Base-by-base conservation (phyloP, 2,888 invertebrate genomes). In the Lomographa bimaculata region DNA sequence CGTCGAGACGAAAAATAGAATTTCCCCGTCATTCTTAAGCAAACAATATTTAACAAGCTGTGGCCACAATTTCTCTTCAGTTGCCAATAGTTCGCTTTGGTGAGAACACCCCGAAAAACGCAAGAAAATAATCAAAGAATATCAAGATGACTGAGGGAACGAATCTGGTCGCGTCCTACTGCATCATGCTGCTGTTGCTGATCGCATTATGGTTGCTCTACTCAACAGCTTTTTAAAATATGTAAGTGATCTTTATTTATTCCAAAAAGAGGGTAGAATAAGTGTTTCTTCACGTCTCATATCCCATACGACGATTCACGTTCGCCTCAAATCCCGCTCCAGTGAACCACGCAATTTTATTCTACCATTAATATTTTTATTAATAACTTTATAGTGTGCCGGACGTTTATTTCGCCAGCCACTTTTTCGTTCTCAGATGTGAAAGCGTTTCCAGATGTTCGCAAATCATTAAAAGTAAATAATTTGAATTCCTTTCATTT, bases 151-250 rank as follows among this genome's bases (percentile, higher is more conserved):
- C 82, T 44, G 94, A 94, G 73, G 91, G 92, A 40, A 85, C 86
- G 32, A 94, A 91, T 65, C 83, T 94, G 52, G 84, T 93, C 49
- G 91, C 92, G 33, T 94, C 94, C 29, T 94, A 93, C 70, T 79
- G 90, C 64, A 93, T 94, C 59, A 80, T 94, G 47, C 85, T 93
- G 36, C 68, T 92, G 21, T 79, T 94, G 17, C 79, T 94, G 25
- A 77, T 92, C 23, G 87, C 92, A 2, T 76, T 94, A 28, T 94
- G 93, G 91, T 71, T 92, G 33, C 74, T 94, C 16, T 94, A 94
- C 59, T 91, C 93, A 1, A 91, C 93, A 2, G 92, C 92, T 23
- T 79, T 92, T 53, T 86, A 85, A 74, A 54, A 42, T 40, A 26
- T n/a, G 78, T 78, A 50, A 78, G 75, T 72, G 52, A 11, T 54